A percentile compares a stretch with the other conserved stretches of the same genome.
These are phyloP conservation scores for Hirtodrosophila histrioides DNA, from an alignment of 2,888 invertebrate species.

Conservation along the genomic window DNA sequence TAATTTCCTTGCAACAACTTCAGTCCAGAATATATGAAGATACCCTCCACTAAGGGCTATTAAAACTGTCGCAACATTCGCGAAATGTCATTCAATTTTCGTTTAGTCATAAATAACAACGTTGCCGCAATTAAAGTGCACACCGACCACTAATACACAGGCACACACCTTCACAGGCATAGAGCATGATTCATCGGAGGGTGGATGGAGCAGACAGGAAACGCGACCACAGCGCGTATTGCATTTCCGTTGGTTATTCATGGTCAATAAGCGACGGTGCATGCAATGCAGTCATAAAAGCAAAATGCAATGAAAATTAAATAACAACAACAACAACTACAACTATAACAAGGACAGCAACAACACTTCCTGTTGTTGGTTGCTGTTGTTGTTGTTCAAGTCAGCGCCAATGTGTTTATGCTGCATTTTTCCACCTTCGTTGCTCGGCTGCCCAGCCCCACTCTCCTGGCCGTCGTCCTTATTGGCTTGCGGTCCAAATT, in stretches of 20 bases:
- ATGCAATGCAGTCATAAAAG: slow-evolving; percentile 42
- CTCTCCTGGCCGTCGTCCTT: slow-evolving; percentile 14
- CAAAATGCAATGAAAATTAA: slow-evolving; percentile 36
- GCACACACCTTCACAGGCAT: background rate
- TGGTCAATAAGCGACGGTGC: slow-evolving; percentile 54
- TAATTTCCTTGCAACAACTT: too few relatives aligned
- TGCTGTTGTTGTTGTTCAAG: slow-evolving; percentile 21
- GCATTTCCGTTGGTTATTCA: slow-evolving; percentile 73
- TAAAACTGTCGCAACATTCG: background rate
- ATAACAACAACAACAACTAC: slow-evolving; percentile 23
- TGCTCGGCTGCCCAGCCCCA: background rate
- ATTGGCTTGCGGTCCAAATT: slow-evolving; percentile 34
- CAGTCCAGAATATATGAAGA: background rate
- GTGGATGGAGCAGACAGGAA: slow-evolving; percentile 24
- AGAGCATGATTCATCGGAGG: slow-evolving; percentile 55
- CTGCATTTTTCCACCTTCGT: slow-evolving; percentile 44
- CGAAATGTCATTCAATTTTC: slow-evolving; percentile 32
- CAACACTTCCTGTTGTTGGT: slow-evolving; percentile 10
- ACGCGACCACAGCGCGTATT: slow-evolving; percentile 50
- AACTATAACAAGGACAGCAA: background rate
- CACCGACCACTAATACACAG: slow-evolving; percentile 9
- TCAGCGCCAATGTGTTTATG: slow-evolving; percentile 58
- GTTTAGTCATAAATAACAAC: slow-evolving; percentile 62
- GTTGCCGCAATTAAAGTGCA: slow-evolving; percentile 50
- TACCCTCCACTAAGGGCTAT: background rate